Percentiles rank a stretch among this genome's conserved stretches.
Conservation (phyloP, 2,888 invertebrate species). For the Drosophila percnosoma region DNA sequence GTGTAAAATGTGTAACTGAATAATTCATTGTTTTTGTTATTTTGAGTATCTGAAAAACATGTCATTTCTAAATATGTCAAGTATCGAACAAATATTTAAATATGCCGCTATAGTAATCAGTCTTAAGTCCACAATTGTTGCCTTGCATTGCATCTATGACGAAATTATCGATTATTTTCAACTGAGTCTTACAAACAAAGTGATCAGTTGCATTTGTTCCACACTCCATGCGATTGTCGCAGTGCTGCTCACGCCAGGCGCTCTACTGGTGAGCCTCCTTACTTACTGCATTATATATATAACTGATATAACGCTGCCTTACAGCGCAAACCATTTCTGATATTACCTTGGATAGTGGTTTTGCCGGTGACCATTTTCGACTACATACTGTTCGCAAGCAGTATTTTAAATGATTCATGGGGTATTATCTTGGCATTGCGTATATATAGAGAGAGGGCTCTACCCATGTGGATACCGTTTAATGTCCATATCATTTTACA, state of each 20-base stretch:
- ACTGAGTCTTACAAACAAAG: too few relatives aligned
- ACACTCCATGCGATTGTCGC: background rate
- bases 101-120: background rate
- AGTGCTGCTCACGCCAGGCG: background rate
- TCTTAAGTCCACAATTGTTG: background rate
- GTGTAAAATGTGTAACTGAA: background rate
- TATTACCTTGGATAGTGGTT: background rate
- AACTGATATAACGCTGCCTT: background rate
- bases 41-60: background rate
- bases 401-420: background rate
- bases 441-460: background rate
- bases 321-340: background rate
- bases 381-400: too few relatives aligned
- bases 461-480: background rate
- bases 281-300: background rate
- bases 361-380: constrained; percentile 2
- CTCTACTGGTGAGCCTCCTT: background rate
- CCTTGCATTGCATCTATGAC: background rate
- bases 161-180: background rate
- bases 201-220: background rate
- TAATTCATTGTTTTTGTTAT: too few relatives aligned
- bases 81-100: background rate
- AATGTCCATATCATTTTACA: background rate
- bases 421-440: background rate
- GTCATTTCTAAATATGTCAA: background rate